phyloP scores from a whole-genome alignment of 2,888 invertebrate genomes.

The Cataglyphis albicans region DNA sequence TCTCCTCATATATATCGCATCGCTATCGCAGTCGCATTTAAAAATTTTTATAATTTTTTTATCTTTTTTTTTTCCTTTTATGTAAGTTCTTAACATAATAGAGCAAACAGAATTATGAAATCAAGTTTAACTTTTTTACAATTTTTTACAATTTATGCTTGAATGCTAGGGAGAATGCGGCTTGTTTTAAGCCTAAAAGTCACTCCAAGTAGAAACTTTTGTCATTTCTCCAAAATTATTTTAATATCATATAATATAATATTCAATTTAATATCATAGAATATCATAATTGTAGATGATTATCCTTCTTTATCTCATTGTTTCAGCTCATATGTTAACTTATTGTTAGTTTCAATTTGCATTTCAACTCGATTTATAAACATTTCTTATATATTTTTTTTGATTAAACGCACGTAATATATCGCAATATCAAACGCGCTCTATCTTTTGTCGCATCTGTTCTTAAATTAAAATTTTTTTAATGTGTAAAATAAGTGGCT shows the following conservation, averaged over 20 bases:
- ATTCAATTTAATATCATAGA: neutral
- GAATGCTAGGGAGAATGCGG: neutral
- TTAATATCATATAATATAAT: neutral
- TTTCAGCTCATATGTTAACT: neutral
- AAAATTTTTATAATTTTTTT: conserved; percentile 7
- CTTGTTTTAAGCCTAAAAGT: neutral
- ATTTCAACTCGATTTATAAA: neutral
- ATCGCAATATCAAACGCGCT: neutral
- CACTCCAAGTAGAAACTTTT: conserved; percentile 53
- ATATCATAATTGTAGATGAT: neutral
- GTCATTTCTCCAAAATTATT: conserved; percentile 61
- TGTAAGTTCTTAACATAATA: neutral
- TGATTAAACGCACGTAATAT: neutral
- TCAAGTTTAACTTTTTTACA: conserved; percentile 23
- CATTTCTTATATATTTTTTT: neutral
- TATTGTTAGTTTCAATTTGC: neutral
- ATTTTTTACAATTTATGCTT: neutral
- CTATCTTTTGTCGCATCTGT: neutral
- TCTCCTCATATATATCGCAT: neutral
- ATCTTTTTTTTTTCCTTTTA: neutral
- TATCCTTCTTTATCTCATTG: conserved; percentile 25
- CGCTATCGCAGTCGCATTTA: neutral
- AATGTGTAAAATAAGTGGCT: neutral
- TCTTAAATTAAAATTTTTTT: neutral
- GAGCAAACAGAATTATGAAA: conserved; percentile 15